Conservation (phyloP, 2,113 vertebrate species). For the Oriolus oriolus region DNA sequence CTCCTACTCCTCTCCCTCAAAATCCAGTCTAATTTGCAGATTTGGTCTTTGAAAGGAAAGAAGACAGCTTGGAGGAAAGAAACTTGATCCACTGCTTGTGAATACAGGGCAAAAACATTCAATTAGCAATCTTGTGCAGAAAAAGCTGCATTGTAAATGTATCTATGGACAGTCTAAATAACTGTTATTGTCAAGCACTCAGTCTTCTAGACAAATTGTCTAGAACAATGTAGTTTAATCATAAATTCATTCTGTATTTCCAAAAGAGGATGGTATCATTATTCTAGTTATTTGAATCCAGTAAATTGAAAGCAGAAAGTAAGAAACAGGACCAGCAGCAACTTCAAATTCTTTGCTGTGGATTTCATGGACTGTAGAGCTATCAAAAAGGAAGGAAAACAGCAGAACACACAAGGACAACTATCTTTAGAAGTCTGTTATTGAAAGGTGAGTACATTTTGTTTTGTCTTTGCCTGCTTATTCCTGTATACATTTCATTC, state of each 20-base stretch:
- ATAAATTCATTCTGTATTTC: neutral
- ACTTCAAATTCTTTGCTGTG: neutral
- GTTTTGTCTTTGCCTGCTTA: neutral
- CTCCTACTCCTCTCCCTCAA: neutral
- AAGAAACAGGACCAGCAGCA: neutral
- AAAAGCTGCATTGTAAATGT: neutral
- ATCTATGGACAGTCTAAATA: neutral
- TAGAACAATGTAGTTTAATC: neutral
- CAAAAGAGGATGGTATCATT: neutral
- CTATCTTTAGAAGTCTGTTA: neutral
- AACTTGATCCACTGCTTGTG: neutral
- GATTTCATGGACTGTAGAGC: neutral
- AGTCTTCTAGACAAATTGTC: neutral
- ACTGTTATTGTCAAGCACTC: neutral
- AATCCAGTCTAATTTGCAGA: neutral
- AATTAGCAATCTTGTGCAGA: neutral
- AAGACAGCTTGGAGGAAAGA: neutral
- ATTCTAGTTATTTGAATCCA: neutral
- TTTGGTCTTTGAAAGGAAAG: neutral
- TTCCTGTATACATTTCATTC: neutral
- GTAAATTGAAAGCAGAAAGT: neutral
- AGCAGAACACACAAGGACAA: neutral
- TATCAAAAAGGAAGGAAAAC: neutral
- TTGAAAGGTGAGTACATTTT: neutral
- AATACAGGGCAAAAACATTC: neutral